These are phyloP conservation scores for Cyprinodon brontotheroides DNA, from an alignment of 2,113 vertebrate genomes.

Conservation along the genomic window DNA sequence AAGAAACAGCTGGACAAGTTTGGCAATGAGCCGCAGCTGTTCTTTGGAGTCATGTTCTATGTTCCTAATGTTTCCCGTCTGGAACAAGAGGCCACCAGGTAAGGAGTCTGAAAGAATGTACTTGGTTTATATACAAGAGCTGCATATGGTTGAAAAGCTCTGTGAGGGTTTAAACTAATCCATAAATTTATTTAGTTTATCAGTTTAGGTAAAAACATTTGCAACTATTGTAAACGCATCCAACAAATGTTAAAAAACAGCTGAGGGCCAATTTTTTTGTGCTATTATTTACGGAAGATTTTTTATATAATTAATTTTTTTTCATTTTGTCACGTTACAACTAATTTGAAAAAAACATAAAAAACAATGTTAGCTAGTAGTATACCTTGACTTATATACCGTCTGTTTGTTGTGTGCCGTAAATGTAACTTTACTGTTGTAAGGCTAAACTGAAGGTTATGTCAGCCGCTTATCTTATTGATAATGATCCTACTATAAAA, in stretches of 20 bases:
- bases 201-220: background rate
- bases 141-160: background rate
- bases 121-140: background rate
- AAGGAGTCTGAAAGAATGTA: conserved; percentile 24
- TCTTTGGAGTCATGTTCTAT: conserved; percentile 98
- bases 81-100: conserved; percentile 95
- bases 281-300: no score
- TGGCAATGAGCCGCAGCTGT: conserved; percentile 92
- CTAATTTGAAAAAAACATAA: no score
- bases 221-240: background rate
- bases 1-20: conserved; percentile 99
- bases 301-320: no score
- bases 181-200: background rate
- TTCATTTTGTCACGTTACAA: no score
- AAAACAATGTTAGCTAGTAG: no score
- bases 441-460: no score
- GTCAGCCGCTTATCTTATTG: no score
- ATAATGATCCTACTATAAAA: no score
- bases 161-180: background rate
- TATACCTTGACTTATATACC: no score
- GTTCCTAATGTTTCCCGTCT: conserved; percentile 91
- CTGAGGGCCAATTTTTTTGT: background rate
- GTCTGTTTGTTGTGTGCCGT: no score
- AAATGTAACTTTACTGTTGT: no score
- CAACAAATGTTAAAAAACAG: background rate